These are phyloP conservation scores for Podabrus alpinus DNA, from an alignment of 2,888 invertebrate species.

Conservation along the genomic window DNA sequence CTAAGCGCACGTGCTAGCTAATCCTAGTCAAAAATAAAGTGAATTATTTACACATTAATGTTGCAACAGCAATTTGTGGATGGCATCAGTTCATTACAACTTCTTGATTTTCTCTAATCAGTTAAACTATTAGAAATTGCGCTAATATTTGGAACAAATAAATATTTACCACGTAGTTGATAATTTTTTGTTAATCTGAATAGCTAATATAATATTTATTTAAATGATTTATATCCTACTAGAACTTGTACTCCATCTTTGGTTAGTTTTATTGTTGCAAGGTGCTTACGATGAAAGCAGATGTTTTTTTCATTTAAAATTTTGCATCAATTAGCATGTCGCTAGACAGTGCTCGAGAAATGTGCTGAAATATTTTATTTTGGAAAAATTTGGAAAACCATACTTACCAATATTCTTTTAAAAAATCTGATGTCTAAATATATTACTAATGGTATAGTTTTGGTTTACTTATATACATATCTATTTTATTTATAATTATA, in stretches of 20 bases:
- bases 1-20: no score
- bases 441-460: no score
- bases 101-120: neutral
- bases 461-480: no score
- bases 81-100: neutral
- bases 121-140: neutral
- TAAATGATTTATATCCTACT: neutral
- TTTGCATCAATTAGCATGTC: neutral
- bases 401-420: no score
- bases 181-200: neutral
- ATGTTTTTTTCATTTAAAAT: neutral
- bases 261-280: neutral
- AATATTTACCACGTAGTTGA: neutral
- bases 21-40: no score
- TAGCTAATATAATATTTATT: no score
- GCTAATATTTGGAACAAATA: neutral
- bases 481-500: no score
- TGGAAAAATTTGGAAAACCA: no score
- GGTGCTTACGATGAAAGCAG: neutral
- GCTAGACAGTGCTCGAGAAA: no score
- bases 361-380: no score
- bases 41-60: neutral
- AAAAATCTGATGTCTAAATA: no score
- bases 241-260: neutral
- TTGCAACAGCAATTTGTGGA: neutral